phyloP scores from a whole-genome alignment of 2,888 invertebrate species.

The Hypomecis punctinalis region DNA sequence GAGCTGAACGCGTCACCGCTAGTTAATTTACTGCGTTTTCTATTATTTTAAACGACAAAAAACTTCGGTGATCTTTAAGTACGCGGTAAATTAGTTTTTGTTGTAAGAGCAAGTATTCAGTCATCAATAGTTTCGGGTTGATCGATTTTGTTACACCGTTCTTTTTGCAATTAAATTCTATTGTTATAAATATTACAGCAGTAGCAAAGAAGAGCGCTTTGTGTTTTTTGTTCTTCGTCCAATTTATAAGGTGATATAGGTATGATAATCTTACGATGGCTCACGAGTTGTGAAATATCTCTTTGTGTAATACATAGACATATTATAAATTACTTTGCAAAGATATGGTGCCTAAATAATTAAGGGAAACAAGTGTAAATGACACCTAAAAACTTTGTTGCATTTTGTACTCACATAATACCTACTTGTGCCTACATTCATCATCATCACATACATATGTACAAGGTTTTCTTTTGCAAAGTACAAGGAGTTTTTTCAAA shows the following conservation, averaged over 20 bases:
- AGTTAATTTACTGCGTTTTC: conserved; percentile 65
- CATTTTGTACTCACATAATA: too few species aligned
- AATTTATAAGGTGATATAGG: conserved; percentile 10
- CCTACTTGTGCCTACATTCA: too few species aligned
- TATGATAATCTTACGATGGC: conserved; percentile 16
- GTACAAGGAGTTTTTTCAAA: too few species aligned
- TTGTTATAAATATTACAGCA: conserved; percentile 41
- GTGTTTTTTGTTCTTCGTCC: conserved; percentile 11
- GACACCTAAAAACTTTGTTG: too few species aligned
- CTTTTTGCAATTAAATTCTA: conserved; percentile 58
- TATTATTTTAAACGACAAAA: conserved; percentile 68
- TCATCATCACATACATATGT: too few species aligned
- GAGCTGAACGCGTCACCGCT: conserved; percentile 65
- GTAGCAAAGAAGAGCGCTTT: conserved; percentile 4
- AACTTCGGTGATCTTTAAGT: conserved; percentile 73
- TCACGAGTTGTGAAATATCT: conserved; percentile 18
- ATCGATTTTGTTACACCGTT: conserved; percentile 53
- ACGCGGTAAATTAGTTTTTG: conserved; percentile 73
- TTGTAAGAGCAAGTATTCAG: conserved; percentile 61
- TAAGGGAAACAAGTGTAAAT: too few species aligned
- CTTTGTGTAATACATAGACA: conserved; percentile 15
- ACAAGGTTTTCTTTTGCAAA: too few species aligned
- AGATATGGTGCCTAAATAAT: too few species aligned
- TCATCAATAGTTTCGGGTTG: conserved; percentile 53
- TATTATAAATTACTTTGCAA: too few species aligned